Conservation (phyloP, 2,113 vertebrate genomes). For the human region GRCh38 chr3:110470001-110470500, state of each 20-base stretch:
- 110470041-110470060: background rate
- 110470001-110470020: background rate
- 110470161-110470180: background rate
- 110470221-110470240: background rate
- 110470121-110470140: background rate
- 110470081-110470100: constrained; percentile 2
- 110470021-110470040: background rate
- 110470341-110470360: background rate
- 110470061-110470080: background rate
- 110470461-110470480: background rate
- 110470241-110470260: background rate
- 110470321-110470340: background rate
- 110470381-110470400: background rate
- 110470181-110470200: background rate
- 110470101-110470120: background rate
- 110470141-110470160: background rate
- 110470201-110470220: background rate
- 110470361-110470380: background rate
- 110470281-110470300: background rate
- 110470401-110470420: background rate
- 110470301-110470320: background rate
- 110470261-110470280: background rate
- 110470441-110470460: constrained; percentile 13
- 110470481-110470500: background rate
- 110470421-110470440: background rate